Conservation (phyloP, 2,888 invertebrate genomes). For the Scrobipalpa atriplicella region DNA sequence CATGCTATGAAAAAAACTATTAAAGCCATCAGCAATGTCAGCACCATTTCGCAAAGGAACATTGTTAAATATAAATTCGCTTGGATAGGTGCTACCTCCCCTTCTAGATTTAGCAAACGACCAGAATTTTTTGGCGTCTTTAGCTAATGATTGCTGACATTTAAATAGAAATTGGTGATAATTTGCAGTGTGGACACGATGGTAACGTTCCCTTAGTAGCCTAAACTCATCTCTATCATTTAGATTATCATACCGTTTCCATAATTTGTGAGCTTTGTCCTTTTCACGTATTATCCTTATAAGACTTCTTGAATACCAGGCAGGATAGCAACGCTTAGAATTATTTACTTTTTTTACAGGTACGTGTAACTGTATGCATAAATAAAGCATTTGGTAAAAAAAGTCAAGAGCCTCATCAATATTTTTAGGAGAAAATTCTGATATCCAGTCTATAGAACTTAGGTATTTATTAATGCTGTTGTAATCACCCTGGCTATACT, state of each 20-base stretch:
- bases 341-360: too few species aligned
- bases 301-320: neutral
- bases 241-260: neutral
- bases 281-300: slow-evolving; percentile 17
- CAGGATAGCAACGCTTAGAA: neutral
- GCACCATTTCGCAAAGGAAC: neutral
- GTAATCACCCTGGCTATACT: neutral
- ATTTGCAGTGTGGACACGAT: too few species aligned
- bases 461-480: too few species aligned
- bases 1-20: neutral
- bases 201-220: neutral
- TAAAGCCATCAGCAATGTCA: neutral
- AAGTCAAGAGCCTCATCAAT: too few species aligned
- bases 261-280: neutral
- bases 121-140: neutral
- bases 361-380: too few species aligned
- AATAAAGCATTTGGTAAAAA: too few species aligned
- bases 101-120: neutral
- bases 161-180: neutral
- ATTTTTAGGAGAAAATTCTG: too few species aligned
- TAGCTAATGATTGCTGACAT: too few species aligned
- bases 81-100: too few species aligned
- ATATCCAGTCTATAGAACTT: too few species aligned
- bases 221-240: slow-evolving; percentile 7
- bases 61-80: too few species aligned